These are phyloP conservation scores for Monochamus alternatus DNA, from an alignment of 2,888 invertebrate genomes.

Conservation along the genomic window DNA sequence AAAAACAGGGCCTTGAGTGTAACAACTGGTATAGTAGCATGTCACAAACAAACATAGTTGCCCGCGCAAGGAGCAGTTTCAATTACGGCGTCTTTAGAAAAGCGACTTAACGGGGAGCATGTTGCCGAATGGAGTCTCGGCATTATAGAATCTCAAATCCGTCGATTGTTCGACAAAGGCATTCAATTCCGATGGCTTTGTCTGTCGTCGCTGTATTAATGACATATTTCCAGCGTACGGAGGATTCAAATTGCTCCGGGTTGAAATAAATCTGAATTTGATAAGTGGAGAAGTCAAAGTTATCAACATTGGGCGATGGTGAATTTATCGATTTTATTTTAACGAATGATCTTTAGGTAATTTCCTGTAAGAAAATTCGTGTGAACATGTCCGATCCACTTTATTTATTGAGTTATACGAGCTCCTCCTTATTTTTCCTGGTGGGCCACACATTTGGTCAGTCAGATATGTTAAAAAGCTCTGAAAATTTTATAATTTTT, in stretches of 20 bases:
- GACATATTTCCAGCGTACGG: slow-evolving; percentile 49
- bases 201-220: slow-evolving; percentile 56
- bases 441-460: too few relatives aligned
- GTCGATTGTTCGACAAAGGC: slow-evolving; percentile 65
- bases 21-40: slow-evolving; percentile 57
- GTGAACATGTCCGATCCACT: too few relatives aligned
- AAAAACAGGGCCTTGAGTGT: slow-evolving; percentile 61
- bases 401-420: too few relatives aligned
- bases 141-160: slow-evolving; percentile 70
- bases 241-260: slow-evolving; percentile 21
- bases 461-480: too few relatives aligned
- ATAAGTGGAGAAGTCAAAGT: neutral
- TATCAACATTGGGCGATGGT: too few relatives aligned
- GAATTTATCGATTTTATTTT: too few relatives aligned
- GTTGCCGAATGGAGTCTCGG: slow-evolving; percentile 66
- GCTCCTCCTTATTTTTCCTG: too few relatives aligned
- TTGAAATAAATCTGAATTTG: neutral
- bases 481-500: too few relatives aligned
- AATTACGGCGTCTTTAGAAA: slow-evolving; percentile 69
- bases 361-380: too few relatives aligned
- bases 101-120: slow-evolving; percentile 67
- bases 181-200: slow-evolving; percentile 57
- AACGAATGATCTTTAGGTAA: too few relatives aligned
- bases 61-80: slow-evolving; percentile 65
- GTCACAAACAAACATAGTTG: slow-evolving; percentile 57